Conservation (phyloP, 2,888 invertebrate genomes). For the Lycia hirtaria region DNA sequence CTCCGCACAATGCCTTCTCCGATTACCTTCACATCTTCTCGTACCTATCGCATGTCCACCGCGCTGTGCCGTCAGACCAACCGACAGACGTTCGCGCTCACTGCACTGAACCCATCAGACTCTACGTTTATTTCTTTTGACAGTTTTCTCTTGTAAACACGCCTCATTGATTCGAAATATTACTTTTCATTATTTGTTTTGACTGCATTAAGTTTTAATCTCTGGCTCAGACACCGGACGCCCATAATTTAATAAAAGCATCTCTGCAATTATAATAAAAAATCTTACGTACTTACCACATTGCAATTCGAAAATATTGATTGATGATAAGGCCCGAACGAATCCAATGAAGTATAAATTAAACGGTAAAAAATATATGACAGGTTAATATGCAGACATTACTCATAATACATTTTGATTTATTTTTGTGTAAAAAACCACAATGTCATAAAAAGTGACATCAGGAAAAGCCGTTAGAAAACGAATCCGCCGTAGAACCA, state of each 20-base stretch:
- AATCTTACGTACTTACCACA: conserved; percentile 8
- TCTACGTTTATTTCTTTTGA: conserved; percentile 74
- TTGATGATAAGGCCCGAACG: conserved; percentile 17
- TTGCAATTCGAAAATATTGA: conserved; percentile 10
- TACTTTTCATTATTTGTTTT: conserved; percentile 42
- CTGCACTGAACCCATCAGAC: conserved; percentile 54
- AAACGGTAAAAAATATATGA: conserved; percentile 13
- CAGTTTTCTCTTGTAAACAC: conserved; percentile 70
- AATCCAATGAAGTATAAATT: conserved; percentile 14
- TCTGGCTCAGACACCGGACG: conserved; percentile 27
- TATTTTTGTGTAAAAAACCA: conserved; percentile 16
- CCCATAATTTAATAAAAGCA: conserved; percentile 26
- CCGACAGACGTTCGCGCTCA: conserved; percentile 31
- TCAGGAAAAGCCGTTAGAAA: conserved; percentile 15
- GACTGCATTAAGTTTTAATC: conserved; percentile 35
- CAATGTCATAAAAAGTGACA: conserved; percentile 19
- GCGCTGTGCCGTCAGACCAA: conserved; percentile 20
- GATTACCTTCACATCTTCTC: conserved; percentile 79
- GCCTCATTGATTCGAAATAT: conserved; percentile 66
- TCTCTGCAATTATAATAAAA: conserved; percentile 14
- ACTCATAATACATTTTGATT: conserved; percentile 11
- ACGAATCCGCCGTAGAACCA: conserved; percentile 27
- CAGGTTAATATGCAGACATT: conserved; percentile 12
- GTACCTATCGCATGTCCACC: conserved; percentile 68
- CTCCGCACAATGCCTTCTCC: conserved; percentile 81